Evolutionary conservation across 2,113 vertebrate genomes (phyloP), one percentile per base, ranked within the genome.

Genomic region (Brienomyrus longianalis): DNA sequence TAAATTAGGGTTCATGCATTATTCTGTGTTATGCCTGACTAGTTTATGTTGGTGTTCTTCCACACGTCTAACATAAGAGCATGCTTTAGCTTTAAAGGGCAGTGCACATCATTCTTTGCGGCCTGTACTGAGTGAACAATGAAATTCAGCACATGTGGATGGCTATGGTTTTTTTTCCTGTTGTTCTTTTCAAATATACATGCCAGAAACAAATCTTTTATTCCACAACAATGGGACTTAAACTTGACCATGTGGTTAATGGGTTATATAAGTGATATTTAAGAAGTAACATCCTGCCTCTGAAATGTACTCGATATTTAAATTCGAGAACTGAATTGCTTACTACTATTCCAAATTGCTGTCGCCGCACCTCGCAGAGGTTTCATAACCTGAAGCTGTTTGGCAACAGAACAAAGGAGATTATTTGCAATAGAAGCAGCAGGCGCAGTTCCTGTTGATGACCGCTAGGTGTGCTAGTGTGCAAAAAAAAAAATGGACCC

Each of bases 21-120:
- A 85, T 87, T 95, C 94, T 88, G 87, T 92, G 94, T 96, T 92
- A 95, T 95, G 94, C 94, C 94, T 95, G 94, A 95, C 91, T 91
- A 94, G 94, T 93, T 95, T 87, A 74, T 70, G 90, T 88, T 89
- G 88, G 91, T 91, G 90, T 91, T 93, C 91, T 93, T 94, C 94
- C 92, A 93, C 90, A 90, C 52, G 92, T 92, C 91, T 17, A 89
- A 91, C 93, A 93, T 94, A 90, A 90, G 85, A 92, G 93, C 93
- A 0, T 17, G 27, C 35, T 17, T 80, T 80, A 8, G 10, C 62
- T 31, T 70, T 31, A 4, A 31, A 70, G 5, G 62, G n/a, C 10
- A 13, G 31, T 13, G 90, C 90, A 90, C 92, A 93, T 93, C 89
- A 92, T 94, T 92, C 91, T 91, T 66, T 84, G 54, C 89, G 91